Evolutionary conservation across 2,888 invertebrate species (phyloP).

Genomic region (Sminthurinus aureus): DNA sequence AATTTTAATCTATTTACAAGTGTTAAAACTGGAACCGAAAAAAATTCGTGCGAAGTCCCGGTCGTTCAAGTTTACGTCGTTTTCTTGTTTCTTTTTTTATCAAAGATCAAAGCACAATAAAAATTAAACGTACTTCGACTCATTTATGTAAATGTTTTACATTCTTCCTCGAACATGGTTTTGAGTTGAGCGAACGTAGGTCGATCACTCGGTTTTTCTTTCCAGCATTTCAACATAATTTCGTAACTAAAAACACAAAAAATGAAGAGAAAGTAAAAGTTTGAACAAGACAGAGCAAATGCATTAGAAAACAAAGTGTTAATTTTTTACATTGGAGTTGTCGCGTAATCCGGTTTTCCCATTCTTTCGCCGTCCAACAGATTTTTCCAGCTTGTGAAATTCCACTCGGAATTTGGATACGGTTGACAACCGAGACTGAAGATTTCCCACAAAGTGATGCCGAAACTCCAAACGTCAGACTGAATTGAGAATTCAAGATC

Average conservation of each 20-base stretch:
- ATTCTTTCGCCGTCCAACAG: constrained; percentile 34
- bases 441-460: constrained; percentile 38
- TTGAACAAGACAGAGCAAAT: too few species aligned
- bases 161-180: not conserved
- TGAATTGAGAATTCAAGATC: constrained; percentile 41
- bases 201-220: not conserved
- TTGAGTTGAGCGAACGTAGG: constrained; percentile 1
- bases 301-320: too few species aligned
- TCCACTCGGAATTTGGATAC: constrained; percentile 42
- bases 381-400: constrained; percentile 31
- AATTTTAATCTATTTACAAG: too few species aligned
- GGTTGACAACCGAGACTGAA: constrained; percentile 33
- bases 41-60: too few species aligned
- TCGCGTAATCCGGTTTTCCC: constrained; percentile 26
- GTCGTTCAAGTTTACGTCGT: too few species aligned
- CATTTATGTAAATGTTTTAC: too few species aligned
- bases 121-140: too few species aligned
- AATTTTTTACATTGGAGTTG: not conserved
- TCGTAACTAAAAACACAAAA: not conserved
- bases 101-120: too few species aligned
- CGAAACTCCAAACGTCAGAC: constrained; percentile 41
- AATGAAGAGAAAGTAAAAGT: too few species aligned
- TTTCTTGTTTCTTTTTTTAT: too few species aligned
- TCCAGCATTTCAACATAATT: constrained; percentile 11
- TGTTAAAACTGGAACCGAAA: too few species aligned